Evolutionary conservation across 2,797 vertebrate species (phyloP), one percentile per base, ranked within the genome.

Genomic region (Sebastes vulpes): DNA sequence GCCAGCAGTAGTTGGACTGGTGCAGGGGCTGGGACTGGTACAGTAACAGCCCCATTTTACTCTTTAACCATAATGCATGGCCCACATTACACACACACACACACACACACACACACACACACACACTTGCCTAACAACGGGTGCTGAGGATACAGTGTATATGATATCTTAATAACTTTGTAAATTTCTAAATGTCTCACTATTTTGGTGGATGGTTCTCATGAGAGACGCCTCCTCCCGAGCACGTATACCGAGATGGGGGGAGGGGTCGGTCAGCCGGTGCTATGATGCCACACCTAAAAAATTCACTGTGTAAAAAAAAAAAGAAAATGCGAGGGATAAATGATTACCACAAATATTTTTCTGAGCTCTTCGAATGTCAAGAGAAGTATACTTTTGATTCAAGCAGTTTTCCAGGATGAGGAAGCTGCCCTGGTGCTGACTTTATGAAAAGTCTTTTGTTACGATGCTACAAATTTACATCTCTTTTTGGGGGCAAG

Each of bases 401-500:
- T 83, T 74, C 65, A 68, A 76, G 87, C 86, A 79, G 89, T 87
- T 94, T 93, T 79, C 75, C 63, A 63, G 65, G 83, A 85, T 74
- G 18, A 38, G 75, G 88, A 94, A 94, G 90, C 88, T 89, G 91
- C 87, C 89, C 89, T 90, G 95, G 95, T 96, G 96, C 96, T 96
- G 92, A 94, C 87, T 92, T 90, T 82, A 82, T 89, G 75, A 85
- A 65, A 90, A 85, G 77, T 87, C 78, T 83, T 92, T 92, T 90
- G 83, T 90, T 92, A 90, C 80, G 79, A 90, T 73, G 83, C 75
- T 89, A 91, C 84, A 85, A 72, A 82, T 87, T 83, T 66, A 58
- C 78, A 90, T 93, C 83, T 84, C 76, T 84, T 83, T 84, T 59
- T 56, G 77, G 78, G 77, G 75, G 68, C 60, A 72, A 4, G 4